A percentile compares a stretch with the other conserved stretches of the same genome.
Conservation (phyloP, 2,113 vertebrate species). For the Malurus melanocephalus region DNA sequence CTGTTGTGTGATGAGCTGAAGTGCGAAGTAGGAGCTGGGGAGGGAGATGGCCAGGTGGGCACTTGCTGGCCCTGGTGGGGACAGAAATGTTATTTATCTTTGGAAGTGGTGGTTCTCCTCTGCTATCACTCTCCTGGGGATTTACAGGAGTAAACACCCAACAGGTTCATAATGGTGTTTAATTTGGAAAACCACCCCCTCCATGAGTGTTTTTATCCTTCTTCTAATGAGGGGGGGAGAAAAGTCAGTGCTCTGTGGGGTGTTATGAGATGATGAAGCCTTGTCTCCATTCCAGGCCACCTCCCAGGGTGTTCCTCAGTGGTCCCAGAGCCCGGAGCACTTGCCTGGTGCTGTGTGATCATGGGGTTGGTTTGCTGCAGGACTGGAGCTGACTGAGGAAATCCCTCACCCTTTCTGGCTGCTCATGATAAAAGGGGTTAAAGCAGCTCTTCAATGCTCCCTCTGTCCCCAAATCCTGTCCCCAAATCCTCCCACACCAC, state of each 20-base stretch:
- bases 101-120: neutral
- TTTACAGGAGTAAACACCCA: neutral
- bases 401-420: neutral
- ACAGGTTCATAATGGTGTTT: neutral
- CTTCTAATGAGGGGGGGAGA: neutral
- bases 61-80: neutral
- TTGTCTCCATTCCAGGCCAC: neutral
- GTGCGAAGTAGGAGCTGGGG: fast-evolving
- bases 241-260: neutral
- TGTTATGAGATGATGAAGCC: neutral
- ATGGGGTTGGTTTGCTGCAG: neutral
- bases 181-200: neutral
- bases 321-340: neutral
- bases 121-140: neutral
- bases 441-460: neutral
- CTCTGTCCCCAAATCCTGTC: neutral
- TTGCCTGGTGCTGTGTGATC: neutral
- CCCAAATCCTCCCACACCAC: neutral
- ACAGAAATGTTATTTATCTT: neutral
- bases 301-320: neutral
- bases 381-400: neutral
- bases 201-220: neutral
- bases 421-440: neutral
- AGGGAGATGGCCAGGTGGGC: neutral
- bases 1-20: neutral